Conservation (phyloP, 2,888 invertebrate genomes). For the Neocrepidodera transversa region DNA sequence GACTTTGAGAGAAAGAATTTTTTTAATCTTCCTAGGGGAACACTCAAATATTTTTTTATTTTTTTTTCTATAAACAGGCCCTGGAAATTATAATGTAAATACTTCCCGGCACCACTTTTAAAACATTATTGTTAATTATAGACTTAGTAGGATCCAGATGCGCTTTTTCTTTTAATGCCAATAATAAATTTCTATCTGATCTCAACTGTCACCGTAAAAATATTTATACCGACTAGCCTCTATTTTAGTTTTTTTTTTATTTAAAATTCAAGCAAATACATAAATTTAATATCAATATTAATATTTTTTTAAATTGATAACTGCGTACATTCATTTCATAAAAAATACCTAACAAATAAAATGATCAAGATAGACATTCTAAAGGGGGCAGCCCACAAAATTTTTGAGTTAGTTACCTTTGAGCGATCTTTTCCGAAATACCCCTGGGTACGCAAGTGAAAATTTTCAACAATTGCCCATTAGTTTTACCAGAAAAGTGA, state of each 20-base stretch:
- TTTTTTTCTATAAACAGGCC: too few relatives aligned
- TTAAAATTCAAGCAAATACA: constrained; percentile 20
- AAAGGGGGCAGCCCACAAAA: constrained; percentile 62
- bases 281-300: too few relatives aligned
- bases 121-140: too few relatives aligned
- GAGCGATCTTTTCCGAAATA: constrained; percentile 97
- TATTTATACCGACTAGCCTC: constrained; percentile 5
- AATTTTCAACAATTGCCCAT: constrained; percentile 57
- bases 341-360: constrained; percentile 51
- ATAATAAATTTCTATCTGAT: neutral
- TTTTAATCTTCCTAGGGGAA: too few relatives aligned
- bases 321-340: constrained; percentile 56
- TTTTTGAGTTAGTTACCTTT: constrained; percentile 79
- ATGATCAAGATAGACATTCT: constrained; percentile 57
- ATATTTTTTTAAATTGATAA: constrained; percentile 36
- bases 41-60: too few relatives aligned
- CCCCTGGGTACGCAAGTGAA: constrained; percentile 76
- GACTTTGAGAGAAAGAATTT: too few relatives aligned
- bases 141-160: too few relatives aligned
- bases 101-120: too few relatives aligned
- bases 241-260: neutral
- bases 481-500: constrained; percentile 38
- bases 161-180: too few relatives aligned
- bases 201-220: neutral
- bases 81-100: too few relatives aligned